A percentile compares a stretch with the other conserved stretches of the same genome.
Evolutionary conservation across 2,113 vertebrate species (phyloP).

Genomic region (Entomyzon cyanotis): DNA sequence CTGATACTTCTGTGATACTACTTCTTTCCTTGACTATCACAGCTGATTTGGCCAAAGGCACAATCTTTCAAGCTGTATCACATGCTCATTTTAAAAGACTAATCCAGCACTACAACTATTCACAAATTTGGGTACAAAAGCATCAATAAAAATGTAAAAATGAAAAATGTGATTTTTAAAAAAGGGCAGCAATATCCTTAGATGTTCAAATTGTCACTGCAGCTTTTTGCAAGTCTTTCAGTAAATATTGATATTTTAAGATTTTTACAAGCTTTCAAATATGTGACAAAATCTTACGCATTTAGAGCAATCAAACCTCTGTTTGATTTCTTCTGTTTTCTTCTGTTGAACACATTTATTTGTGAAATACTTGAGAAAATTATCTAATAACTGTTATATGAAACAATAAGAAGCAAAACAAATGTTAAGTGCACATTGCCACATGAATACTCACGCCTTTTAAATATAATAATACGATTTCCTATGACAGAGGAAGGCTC

Average conservation of each 20-base stretch:
- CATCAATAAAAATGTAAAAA: conserved; percentile 32
- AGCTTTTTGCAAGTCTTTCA: conserved; percentile 48
- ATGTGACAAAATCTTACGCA: background rate
- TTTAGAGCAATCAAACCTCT: conserved; percentile 15
- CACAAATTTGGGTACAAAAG: conserved; percentile 32
- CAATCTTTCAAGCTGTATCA: background rate
- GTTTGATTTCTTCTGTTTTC: background rate
- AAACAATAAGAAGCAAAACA: background rate
- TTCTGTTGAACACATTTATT: conserved; percentile 4
- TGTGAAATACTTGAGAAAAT: conserved; percentile 11
- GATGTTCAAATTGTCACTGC: conserved; percentile 11
- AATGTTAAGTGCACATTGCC: background rate
- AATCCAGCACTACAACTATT: conserved; percentile 11
- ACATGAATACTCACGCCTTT: background rate
- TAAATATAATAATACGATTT: background rate
- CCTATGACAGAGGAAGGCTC: background rate
- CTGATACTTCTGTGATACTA: background rate
- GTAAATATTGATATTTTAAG: conserved; percentile 25
- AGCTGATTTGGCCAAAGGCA: background rate
- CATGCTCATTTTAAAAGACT: conserved; percentile 20
- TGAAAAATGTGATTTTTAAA: conserved; percentile 32
- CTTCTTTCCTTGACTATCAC: background rate
- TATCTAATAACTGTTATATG: background rate
- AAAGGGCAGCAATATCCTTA: conserved; percentile 7
- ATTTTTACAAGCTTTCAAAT: conserved; percentile 52